Conservation (phyloP, 2,113 vertebrate species). For the Anhinga anhinga region DNA sequence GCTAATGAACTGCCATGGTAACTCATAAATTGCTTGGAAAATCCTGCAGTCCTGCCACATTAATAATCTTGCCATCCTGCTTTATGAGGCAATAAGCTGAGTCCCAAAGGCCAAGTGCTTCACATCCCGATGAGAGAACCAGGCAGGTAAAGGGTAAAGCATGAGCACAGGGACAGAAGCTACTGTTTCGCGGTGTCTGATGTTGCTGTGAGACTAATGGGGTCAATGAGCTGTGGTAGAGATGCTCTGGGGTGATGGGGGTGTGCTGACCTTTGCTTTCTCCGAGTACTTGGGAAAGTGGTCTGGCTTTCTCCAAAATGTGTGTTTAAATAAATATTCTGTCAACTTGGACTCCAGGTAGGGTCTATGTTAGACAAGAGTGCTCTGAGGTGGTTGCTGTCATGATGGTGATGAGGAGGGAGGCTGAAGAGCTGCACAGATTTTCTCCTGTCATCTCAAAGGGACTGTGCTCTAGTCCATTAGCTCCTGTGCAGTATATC, state of each 20-base stretch:
- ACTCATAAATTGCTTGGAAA: slow-evolving; percentile 46
- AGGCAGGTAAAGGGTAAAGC: neutral
- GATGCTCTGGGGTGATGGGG: neutral
- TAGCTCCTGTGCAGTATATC: slow-evolving; percentile 18
- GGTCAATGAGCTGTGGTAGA: neutral
- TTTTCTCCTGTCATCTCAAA: neutral
- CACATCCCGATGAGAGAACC: neutral
- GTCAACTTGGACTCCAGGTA: neutral
- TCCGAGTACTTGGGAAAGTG: neutral
- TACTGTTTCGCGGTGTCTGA: neutral
- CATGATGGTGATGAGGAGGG: neutral
- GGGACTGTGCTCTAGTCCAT: neutral
- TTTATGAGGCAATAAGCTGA: slow-evolving; percentile 45
- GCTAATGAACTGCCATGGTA: slow-evolving; percentile 43
- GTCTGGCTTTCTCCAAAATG: neutral
- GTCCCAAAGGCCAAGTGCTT: neutral
- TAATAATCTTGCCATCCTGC: slow-evolving; percentile 38
- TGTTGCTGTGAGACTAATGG: neutral
- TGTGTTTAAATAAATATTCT: neutral
- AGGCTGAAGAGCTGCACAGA: neutral
- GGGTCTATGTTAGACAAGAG: neutral
- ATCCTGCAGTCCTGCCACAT: slow-evolving; percentile 34
- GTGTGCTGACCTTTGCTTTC: neutral
- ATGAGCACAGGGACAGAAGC: neutral
- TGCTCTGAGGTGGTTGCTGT: neutral